Evolutionary conservation across 35 echinoderm and acorn worm species (phyloP).

Genomic region (Apostichopus parvimensis): DNA sequence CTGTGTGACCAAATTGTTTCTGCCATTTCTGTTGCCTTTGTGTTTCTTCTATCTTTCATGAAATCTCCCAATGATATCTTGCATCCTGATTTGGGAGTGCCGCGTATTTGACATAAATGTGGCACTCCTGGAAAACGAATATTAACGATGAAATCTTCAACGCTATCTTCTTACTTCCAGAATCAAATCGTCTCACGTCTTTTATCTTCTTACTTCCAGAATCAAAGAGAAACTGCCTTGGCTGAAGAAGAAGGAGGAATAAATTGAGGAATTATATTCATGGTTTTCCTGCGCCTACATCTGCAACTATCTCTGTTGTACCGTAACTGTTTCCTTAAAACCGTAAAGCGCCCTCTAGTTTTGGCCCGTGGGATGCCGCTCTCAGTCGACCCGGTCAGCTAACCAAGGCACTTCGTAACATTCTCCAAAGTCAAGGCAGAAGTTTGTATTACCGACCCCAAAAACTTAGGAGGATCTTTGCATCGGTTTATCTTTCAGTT

Average conservation of each 20-base stretch:
- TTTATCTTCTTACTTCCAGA: neutral
- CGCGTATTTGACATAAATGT: too few species aligned
- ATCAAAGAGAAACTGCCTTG: conserved; percentile 31
- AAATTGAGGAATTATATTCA: conserved; percentile 1
- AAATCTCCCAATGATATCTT: too few species aligned
- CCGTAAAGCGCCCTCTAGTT: neutral
- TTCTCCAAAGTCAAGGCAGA: neutral
- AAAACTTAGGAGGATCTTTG: neutral
- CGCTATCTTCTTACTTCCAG: neutral
- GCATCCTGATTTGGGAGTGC: too few species aligned
- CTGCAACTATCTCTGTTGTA: conserved; percentile 16
- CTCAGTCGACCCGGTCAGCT: neutral
- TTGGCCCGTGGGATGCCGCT: neutral
- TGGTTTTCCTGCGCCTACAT: neutral
- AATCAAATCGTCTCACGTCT: neutral
- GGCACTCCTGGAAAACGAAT: too few species aligned
- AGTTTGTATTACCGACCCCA: neutral
- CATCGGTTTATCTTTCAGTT: neutral
- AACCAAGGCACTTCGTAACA: neutral
- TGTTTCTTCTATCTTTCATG: too few species aligned
- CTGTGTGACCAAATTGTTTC: too few species aligned
- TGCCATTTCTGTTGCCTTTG: too few species aligned
- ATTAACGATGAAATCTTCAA: too few species aligned
- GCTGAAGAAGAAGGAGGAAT: conserved; percentile 41
- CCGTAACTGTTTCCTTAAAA: neutral